Evolutionary conservation across 2,888 invertebrate species (phyloP).

Genomic region (Nomada lathburiana): DNA sequence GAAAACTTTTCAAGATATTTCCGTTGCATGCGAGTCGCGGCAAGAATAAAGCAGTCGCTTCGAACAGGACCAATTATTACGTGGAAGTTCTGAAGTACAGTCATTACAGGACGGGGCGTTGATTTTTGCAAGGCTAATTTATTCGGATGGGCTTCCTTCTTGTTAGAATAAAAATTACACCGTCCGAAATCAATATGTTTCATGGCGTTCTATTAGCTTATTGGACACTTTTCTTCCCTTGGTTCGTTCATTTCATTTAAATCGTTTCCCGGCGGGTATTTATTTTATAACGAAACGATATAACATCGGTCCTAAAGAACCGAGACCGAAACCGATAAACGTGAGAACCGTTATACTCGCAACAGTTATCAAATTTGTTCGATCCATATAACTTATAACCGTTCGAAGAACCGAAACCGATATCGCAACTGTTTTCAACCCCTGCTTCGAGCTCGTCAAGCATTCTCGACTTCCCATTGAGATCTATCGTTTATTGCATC

Average conservation of each 20-base stretch:
- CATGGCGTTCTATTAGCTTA: not conserved
- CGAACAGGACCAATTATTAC: constrained; percentile 22
- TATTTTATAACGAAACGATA: not conserved
- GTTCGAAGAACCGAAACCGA: too few relatives aligned
- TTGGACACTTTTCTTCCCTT: not conserved
- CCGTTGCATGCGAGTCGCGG: constrained; percentile 11
- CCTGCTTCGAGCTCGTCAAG: not conserved
- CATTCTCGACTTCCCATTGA: constrained; percentile 5
- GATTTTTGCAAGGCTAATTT: not conserved
- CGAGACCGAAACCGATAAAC: not conserved
- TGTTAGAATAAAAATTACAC: not conserved
- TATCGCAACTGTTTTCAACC: not conserved
- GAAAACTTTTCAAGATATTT: not conserved
- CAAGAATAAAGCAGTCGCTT: not conserved
- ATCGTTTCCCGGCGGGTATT: too few relatives aligned
- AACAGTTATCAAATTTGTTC: not conserved
- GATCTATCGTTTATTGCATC: constrained; percentile 22
- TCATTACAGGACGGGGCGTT: not conserved
- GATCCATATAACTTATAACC: not conserved
- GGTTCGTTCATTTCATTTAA: not conserved
- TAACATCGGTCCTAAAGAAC: not conserved
- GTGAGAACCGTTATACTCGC: not conserved
- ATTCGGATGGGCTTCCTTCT: not conserved
- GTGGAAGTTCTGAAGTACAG: not conserved
- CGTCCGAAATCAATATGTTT: not conserved